Base-by-base conservation (phyloP, 2,113 vertebrate genomes). In the Lepus americanus region DNA sequence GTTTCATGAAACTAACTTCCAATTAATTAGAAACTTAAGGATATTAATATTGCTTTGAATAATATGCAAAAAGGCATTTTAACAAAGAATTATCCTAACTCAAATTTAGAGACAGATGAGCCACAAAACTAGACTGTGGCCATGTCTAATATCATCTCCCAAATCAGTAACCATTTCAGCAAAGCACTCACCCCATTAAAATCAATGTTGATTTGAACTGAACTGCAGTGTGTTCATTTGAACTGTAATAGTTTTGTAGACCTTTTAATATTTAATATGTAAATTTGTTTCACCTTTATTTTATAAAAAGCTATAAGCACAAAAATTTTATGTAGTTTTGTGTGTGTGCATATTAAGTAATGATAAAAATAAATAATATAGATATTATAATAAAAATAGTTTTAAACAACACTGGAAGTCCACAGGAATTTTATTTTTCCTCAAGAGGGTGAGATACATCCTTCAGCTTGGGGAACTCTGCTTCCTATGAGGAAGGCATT, bases 21-120 rank as follows among this genome's bases (percentile, higher is more conserved):
- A 61, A n/a, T 67, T 49, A 73, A n/a, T 73, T 49, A 78, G 27
- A 94, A 23, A 70, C 33, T 77, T 64, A 69, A 80, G 70, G 14
- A 6, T 51, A 92, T 27, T 87, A 66, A 74, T 61, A 79, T 16
- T 87, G 3, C 66, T 80, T 74, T 79, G 49, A 79, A 83, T 39
- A 51, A 83, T 82, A 77, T 13, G 4, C 61, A 87, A 93, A 67
- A 9, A 79, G 22, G 36, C 64, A 83, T 74, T 78, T 77, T 66
- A 5, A 84, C 9, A 64, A 84, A 67, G 51, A 73, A 64, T 84
- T 76, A 51, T n/a, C 63, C 89, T 67, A 94, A 91, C 82, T 39
- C 74, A 82, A 95, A 87, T 33, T 64, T 10, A 87, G 86, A 88
- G 90, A 85, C 14, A 63, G 82, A 90, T 36, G 80, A 77, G 19